phyloP scores from a whole-genome alignment of 2,888 invertebrate genomes.

The Ischnus inquisitorius region DNA sequence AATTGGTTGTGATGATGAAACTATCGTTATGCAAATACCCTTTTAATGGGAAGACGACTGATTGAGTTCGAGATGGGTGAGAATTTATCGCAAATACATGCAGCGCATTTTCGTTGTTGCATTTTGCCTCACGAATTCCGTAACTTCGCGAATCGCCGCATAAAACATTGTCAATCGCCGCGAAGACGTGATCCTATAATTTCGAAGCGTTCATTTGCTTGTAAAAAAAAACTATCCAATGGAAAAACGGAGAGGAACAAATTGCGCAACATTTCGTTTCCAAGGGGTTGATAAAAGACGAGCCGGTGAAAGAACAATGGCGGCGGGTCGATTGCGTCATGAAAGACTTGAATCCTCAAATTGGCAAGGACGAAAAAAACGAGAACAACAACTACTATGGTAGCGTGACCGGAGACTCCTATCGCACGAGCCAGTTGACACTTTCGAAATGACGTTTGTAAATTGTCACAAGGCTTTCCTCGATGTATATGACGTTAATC shows the following conservation, averaged over 20 bases:
- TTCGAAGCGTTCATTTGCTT: no score
- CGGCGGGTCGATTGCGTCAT: slow-evolving; percentile 28
- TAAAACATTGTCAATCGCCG: no score
- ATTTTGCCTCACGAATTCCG: no score
- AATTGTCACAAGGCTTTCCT: background rate
- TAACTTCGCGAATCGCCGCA: no score
- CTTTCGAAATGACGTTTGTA: background rate
- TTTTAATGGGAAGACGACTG: no score
- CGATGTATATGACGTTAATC: background rate
- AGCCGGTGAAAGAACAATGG: background rate
- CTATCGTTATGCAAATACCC: no score
- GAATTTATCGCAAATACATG: no score
- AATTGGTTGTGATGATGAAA: no score
- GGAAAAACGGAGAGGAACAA: background rate
- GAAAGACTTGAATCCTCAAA: background rate
- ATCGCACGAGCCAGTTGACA: background rate
- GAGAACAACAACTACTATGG: background rate
- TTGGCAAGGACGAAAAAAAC: background rate
- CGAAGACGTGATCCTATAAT: no score
- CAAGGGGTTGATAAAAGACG: slow-evolving; percentile 8
- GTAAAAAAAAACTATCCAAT: no score
- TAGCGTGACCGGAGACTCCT: background rate
- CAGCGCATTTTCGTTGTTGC: no score
- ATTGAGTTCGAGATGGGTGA: no score
- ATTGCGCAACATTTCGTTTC: background rate